Base-by-base conservation (phyloP, 2,797 vertebrate genomes). In the Gallinago nigripennis region DNA sequence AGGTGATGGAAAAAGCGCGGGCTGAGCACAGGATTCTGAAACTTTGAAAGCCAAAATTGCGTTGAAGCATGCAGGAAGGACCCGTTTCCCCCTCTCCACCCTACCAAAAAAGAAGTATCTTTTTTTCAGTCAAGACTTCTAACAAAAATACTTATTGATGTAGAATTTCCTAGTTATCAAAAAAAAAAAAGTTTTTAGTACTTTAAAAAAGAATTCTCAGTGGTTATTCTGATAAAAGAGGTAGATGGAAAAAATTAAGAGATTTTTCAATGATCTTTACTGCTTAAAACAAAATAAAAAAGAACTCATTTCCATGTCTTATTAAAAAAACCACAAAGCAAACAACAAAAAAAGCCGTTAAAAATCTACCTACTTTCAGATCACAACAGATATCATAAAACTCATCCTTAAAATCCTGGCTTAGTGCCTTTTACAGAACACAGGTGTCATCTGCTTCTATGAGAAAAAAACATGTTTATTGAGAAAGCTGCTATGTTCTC, bases 401-500 rank as follows among this genome's bases (percentile, higher is more conserved):
- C 14, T 77, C 20, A 53, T 15, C 24, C 51, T 77, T 65, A 64
- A 82, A 83, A 63, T 65, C 39, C 31, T 91, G 82, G 66, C 66
- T 65, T 81, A 1, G 0, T 76, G 50, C 65, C 65, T 69, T 72
- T 76, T 83, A 46, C 48, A 45, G 66, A 92, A 51, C 73, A 72
- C 46, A 82, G 51, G 48, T 94, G 85, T 95, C 76, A 56, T 78
- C 82, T 17, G 53, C 66, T 92, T 31, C 86, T 80, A 35, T 77
- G 51, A 82, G 71, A 79, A 82, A 88, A 85, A 24, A 60, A 56
- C 12, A 9, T 18, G 39, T 77, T 93, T 72, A 69, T 76, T 1
- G 3, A 88, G 72, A 84, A 84, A 82, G 58, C 57, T 73, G n/a
- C 51, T 88, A 7, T 63, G 41, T 70, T 94, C 82, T 79, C 76